Percentiles rank a stretch among this genome's conserved stretches.
phyloP scores from a whole-genome alignment of 2,797 vertebrate species.

The Muraenolepis orangiensis region DNA sequence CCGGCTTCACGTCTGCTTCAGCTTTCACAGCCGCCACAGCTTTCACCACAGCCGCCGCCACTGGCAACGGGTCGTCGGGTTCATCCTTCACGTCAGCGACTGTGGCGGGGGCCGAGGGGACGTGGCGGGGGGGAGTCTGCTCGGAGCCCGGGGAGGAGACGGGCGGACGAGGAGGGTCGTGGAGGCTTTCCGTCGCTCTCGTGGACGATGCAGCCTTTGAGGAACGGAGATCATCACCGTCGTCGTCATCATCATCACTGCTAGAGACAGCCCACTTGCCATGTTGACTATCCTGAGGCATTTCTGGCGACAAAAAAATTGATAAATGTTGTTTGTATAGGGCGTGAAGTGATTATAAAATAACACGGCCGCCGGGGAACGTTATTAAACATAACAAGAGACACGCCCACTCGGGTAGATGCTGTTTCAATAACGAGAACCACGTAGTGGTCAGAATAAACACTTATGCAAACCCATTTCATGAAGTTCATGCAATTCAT shows the following conservation, averaged over 20 bases:
- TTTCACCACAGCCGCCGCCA: constrained; percentile 36
- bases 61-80: constrained; percentile 1
- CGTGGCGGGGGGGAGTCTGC: constrained; percentile 9
- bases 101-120: not conserved
- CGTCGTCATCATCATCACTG: constrained; percentile 92
- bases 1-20: not conserved
- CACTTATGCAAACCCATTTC: not conserved
- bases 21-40: constrained; percentile 14
- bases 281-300: constrained; percentile 84
- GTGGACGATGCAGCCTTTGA: constrained; percentile 39
- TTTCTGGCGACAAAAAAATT: constrained; percentile 50
- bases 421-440: not conserved
- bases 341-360: not conserved
- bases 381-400: too few species aligned
- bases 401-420: not conserved
- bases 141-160: constrained; percentile 20
- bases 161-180: constrained; percentile 6
- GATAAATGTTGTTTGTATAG: not conserved
- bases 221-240: constrained; percentile 59
- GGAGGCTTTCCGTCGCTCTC: constrained; percentile 7
- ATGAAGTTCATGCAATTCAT: not conserved
- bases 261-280: constrained; percentile 93
- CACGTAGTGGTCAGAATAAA: not conserved
- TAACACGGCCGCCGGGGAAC: not conserved
- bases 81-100: constrained; percentile 50